Evolutionary conservation across 2,888 invertebrate species (phyloP).

Genomic region (Thymelicus acteon): DNA sequence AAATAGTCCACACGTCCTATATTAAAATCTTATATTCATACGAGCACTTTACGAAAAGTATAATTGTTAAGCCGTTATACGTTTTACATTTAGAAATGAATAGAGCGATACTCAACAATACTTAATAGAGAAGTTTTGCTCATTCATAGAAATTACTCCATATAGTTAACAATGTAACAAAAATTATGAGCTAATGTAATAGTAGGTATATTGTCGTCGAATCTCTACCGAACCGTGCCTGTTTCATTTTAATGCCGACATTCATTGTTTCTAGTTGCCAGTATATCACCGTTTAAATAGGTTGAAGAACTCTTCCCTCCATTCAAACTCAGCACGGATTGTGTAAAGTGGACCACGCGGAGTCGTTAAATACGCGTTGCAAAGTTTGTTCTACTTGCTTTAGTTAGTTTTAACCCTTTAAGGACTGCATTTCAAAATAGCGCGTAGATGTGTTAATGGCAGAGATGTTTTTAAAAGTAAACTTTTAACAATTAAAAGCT

Average conservation of each 20-base stretch:
- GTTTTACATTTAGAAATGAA: conserved; percentile 8
- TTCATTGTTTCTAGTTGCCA: conserved; percentile 30
- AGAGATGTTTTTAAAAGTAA: too few species aligned
- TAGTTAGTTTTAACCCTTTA: conserved; percentile 24
- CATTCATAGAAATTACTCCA: background rate
- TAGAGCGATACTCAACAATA: background rate
- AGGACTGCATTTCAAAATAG: background rate
- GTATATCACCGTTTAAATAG: conserved; percentile 23
- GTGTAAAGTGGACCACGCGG: conserved; percentile 29
- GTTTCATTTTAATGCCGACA: conserved; percentile 19
- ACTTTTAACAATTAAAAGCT: too few species aligned
- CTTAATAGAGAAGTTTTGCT: background rate
- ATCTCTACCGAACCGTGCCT: conserved; percentile 17
- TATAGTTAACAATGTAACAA: conserved; percentile 8
- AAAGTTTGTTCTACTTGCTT: conserved; percentile 34
- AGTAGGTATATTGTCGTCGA: background rate
- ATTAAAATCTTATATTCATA: background rate
- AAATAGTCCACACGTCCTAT: too few species aligned
- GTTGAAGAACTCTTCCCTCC: conserved; percentile 42
- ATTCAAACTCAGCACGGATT: conserved; percentile 40
- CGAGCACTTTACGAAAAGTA: background rate
- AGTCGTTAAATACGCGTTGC: conserved; percentile 25
- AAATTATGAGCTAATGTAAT: conserved; percentile 15
- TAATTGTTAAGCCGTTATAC: background rate
- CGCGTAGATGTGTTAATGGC: background rate